Base-by-base conservation (phyloP, 2,113 vertebrate genomes). In the Indicator indicator region DNA sequence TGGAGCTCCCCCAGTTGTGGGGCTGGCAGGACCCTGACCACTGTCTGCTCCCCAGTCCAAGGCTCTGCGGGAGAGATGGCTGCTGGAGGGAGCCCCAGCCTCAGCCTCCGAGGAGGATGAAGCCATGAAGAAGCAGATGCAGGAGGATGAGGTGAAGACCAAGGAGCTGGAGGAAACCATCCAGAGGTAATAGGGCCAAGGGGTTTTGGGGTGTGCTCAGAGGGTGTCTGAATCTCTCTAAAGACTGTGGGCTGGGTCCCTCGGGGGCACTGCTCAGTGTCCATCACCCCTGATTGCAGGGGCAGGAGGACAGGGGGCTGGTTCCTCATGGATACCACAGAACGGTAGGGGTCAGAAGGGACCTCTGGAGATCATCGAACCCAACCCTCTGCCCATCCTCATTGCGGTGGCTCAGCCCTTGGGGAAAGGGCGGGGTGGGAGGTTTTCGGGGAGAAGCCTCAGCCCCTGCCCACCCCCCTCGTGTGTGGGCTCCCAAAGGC, bases 61-160 rank as follows among this genome's bases (percentile, higher is more conserved):
- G 97, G 98, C 98, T 3, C 96, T 99, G 86, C 95, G 99, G 85
- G 99, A 99, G 86, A 98, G 98, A 86, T 99, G 99, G 99, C 98
- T 99, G 94, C 97, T 99, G 96, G 99, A 99, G 17, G 99, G 99
- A n/a, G 98, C 98, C 0, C 98, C 98, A 0, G 93, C 99, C 78
- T 96, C 98, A 1, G 97, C 97, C 72, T 97, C 97, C 0, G 98
- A 99, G 52, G 99, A 99, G 55, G 98, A 99, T 0, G 98, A 98
- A 58, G 98, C 98, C 52, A 97, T 98, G 96, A 97, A 94, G 94
- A 98, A 96, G 78, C 98, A 99, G 91, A 98, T 99, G 96, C 97
- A 98, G 73, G 98, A 99, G 78, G 99, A 99, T 2, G 98, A 99
- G 81, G 97, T 96, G 94, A 98, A 97, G 96, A 98, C 98, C 64